phyloP scores from a whole-genome alignment of 1,140 invertebrate species.

The Heliconius nattereri region DNA sequence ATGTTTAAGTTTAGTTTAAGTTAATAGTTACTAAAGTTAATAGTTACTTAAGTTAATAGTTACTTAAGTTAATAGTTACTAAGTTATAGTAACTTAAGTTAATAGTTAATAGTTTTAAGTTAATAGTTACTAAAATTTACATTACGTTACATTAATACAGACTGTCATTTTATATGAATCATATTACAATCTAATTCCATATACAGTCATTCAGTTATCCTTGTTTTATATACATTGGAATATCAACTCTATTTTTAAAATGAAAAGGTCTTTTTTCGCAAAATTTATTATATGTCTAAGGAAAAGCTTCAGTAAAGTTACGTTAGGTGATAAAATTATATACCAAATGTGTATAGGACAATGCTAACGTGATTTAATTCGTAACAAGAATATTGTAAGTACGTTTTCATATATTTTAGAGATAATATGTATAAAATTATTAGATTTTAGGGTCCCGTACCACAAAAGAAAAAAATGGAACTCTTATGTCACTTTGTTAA shows the following conservation, averaged over 20 bases:
- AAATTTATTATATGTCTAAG: not conserved
- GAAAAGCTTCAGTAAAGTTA: not conserved
- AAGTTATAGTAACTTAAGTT: too few species aligned
- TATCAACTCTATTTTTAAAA: not conserved
- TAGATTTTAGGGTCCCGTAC: too few species aligned
- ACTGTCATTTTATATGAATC: not conserved
- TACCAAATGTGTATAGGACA: not conserved
- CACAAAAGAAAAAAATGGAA: too few species aligned
- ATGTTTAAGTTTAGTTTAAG: slow-evolving; percentile 80
- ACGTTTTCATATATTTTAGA: too few species aligned
- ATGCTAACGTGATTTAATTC: not conserved
- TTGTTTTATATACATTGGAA: not conserved
- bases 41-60: too few species aligned
- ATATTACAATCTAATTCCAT: not conserved
- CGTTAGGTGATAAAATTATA: not conserved
- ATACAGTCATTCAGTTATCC: not conserved
- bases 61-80: too few species aligned
- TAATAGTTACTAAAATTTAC: not conserved
- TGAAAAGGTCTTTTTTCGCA: not conserved
- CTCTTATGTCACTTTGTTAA: too few species aligned
- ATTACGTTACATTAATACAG: not conserved
- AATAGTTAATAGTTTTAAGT: too few species aligned
- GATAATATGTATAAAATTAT: too few species aligned
- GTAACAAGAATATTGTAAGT: not conserved
- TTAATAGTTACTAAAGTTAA: too few species aligned